A percentile compares a stretch with the other conserved stretches of the same genome.
These are phyloP conservation scores for Eospalax fontanierii DNA, from an alignment of 2,797 vertebrate genomes.

Conservation along the genomic window DNA sequence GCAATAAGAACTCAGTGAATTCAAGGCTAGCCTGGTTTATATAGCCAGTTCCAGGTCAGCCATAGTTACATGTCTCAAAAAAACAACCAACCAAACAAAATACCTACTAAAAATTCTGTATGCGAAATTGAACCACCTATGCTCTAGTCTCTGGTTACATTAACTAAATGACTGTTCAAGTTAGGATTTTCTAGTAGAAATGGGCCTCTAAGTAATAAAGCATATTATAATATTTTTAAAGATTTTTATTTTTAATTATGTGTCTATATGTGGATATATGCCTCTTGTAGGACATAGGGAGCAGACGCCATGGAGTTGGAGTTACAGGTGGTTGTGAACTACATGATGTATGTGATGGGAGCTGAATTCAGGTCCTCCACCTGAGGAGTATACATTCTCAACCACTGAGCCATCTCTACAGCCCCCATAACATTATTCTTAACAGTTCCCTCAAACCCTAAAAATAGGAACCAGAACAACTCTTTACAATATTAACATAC, in stretches of 20 bases:
- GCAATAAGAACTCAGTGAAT: too few species aligned
- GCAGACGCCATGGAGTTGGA: too few species aligned
- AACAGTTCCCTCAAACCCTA: not conserved
- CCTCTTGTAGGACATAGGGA: too few species aligned
- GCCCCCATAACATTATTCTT: not conserved
- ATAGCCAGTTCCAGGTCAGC: too few species aligned
- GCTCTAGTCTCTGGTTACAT: not conserved
- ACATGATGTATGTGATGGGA: too few species aligned
- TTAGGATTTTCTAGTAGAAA: constrained; percentile 25
- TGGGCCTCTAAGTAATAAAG: constrained; percentile 33
- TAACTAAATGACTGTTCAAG: constrained; percentile 16
- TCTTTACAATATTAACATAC: constrained; percentile 18
- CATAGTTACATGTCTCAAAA: too few species aligned
- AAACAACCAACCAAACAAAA: not conserved
- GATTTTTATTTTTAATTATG: not conserved
- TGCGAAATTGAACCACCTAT: not conserved
- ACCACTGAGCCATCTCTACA: too few species aligned
- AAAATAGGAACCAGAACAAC: constrained; percentile 46
- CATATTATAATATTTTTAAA: not conserved
- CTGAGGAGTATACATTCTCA: too few species aligned
- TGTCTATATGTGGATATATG: too few species aligned
- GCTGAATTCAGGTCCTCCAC: too few species aligned
- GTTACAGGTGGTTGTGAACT: too few species aligned
- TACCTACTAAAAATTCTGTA: not conserved
- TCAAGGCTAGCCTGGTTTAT: too few species aligned